Percentiles rank a stretch among this genome's conserved stretches.
phyloP scores from a whole-genome alignment of 1,140 invertebrate species.

The Cotesia glomerata region DNA sequence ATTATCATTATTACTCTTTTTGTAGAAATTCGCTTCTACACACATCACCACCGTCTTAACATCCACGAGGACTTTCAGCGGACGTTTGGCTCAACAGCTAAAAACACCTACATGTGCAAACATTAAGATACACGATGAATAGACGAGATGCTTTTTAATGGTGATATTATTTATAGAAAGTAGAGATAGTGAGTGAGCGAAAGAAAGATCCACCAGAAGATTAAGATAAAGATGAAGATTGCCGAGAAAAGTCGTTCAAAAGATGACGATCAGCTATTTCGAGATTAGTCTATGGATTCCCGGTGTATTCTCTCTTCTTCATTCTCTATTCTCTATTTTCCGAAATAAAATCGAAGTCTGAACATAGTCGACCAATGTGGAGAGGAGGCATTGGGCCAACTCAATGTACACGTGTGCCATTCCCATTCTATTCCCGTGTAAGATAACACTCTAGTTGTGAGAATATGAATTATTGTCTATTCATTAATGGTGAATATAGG shows the following conservation, averaged over 20 bases:
- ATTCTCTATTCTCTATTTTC: not conserved
- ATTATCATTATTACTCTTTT: no score
- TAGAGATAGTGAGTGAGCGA: not conserved
- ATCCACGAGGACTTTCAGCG: not conserved
- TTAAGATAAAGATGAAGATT: conserved; percentile 45
- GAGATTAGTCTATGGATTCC: conserved; percentile 23
- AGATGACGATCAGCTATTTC: conserved; percentile 51
- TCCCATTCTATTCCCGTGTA: no score
- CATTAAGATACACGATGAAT: conserved; percentile 9
- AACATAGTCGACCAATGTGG: not conserved
- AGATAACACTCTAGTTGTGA: no score
- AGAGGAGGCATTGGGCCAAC: no score
- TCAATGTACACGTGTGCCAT: no score
- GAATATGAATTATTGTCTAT: no score
- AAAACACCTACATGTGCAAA: not conserved
- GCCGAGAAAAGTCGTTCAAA: conserved; percentile 46
- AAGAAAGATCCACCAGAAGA: conserved; percentile 9
- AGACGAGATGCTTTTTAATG: no score
- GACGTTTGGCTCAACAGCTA: not conserved
- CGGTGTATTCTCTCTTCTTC: not conserved
- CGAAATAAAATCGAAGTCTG: not conserved
- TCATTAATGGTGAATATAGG: no score
- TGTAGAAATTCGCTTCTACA: no score
- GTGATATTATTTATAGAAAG: no score
- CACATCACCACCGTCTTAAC: no score